Percentiles rank a stretch among this genome's conserved stretches.
phyloP scores from a whole-genome alignment of 2,888 invertebrate genomes.

The Blomia tropicalis region DNA sequence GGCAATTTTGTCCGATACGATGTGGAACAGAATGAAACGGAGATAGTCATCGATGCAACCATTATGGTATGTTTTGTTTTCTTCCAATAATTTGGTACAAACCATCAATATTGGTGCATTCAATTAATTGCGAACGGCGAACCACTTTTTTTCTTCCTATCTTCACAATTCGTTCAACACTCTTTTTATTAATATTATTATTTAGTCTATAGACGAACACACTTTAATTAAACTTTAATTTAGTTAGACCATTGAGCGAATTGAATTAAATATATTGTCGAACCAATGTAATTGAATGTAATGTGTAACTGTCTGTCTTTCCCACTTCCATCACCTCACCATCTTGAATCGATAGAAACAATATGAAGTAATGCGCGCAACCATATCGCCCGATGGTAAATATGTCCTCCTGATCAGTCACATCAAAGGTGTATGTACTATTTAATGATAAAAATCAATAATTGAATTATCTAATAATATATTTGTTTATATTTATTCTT shows the following conservation, averaged over 20 bases:
- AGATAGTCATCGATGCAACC: slow-evolving; percentile 2
- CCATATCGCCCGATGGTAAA: slow-evolving; percentile 27
- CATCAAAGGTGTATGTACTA: slow-evolving; percentile 27
- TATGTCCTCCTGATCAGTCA: slow-evolving; percentile 28
- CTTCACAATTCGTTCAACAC: neutral
- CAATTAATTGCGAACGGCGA: no score
- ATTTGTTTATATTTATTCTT: neutral
- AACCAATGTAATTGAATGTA: no score
- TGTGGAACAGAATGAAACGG: neutral
- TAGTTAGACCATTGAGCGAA: no score
- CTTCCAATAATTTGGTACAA: neutral
- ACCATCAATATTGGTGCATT: no score
- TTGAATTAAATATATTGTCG: no score
- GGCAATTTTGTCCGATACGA: slow-evolving; percentile 22
- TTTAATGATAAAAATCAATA: no score
- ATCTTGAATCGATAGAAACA: slow-evolving; percentile 23
- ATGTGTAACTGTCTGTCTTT: no score
- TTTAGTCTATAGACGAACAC: no score
- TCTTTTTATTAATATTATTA: no score
- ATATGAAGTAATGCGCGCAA: slow-evolving; percentile 26
- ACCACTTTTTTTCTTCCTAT: neutral
- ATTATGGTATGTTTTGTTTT: slow-evolving; percentile 18
- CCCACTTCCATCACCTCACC: no score
- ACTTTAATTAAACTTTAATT: neutral
- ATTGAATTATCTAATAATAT: no score